phyloP scores from a whole-genome alignment of 2,797 vertebrate species.

The Acridotheres tristis region DNA sequence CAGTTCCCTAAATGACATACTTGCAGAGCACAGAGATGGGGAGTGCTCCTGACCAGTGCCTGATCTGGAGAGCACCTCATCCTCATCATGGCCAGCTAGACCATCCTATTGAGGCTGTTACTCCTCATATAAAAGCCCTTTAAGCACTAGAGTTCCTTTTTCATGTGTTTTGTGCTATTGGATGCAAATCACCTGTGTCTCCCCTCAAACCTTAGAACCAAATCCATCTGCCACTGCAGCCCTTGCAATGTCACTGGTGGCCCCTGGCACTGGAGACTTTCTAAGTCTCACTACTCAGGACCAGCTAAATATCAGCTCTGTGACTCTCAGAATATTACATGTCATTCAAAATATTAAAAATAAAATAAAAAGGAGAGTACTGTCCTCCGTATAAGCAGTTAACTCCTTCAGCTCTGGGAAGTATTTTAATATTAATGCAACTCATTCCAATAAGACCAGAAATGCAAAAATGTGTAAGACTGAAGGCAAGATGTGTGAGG shows the following conservation, averaged over 20 bases:
- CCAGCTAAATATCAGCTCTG: background rate
- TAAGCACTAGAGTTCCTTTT: background rate
- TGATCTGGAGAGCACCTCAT: background rate
- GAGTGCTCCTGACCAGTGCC: background rate
- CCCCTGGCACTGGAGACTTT: background rate
- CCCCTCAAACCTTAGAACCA: background rate
- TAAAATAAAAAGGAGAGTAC: accelerated
- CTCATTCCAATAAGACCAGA: background rate
- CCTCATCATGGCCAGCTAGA: accelerated
- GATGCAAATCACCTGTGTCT: background rate
- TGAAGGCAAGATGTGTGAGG: background rate
- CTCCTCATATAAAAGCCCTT: background rate
- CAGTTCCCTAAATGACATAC: background rate
- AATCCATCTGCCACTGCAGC: background rate
- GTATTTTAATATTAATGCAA: background rate
- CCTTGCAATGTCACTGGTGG: background rate
- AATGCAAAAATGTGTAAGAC: background rate
- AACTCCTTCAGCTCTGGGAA: background rate
- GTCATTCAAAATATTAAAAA: background rate
- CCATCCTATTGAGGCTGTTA: background rate
- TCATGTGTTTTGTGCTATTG: background rate
- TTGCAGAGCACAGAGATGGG: background rate
- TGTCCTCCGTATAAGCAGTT: background rate
- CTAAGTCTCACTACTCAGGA: background rate
- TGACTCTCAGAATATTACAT: background rate